Evolutionary conservation across 2,797 vertebrate species (phyloP).

Genomic region (Chaetodon trifasciatus): DNA sequence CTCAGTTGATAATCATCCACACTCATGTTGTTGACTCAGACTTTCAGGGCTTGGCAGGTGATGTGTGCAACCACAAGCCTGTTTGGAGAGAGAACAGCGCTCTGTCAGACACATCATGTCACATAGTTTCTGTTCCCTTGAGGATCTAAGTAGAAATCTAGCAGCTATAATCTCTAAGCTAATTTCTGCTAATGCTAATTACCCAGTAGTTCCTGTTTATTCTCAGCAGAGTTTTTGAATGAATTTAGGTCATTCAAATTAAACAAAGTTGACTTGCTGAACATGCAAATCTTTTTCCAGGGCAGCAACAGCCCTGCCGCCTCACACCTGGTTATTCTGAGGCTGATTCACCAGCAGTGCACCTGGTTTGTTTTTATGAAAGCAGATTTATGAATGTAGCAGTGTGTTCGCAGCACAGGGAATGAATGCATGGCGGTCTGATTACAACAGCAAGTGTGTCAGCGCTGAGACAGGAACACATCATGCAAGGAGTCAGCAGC

Average conservation of each 20-base stretch:
- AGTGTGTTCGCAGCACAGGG: slow-evolving; percentile 34
- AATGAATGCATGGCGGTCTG: slow-evolving; percentile 21
- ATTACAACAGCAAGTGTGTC: slow-evolving; percentile 55
- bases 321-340: slow-evolving; percentile 56
- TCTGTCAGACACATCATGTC: slow-evolving; percentile 30
- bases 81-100: slow-evolving; percentile 38
- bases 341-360: slow-evolving; percentile 58
- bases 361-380: slow-evolving; percentile 66
- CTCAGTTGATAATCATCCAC: slow-evolving; percentile 73
- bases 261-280: neutral
- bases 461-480: slow-evolving; percentile 17
- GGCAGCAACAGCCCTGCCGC: neutral
- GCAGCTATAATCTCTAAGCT: neutral
- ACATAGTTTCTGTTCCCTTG: slow-evolving; percentile 3
- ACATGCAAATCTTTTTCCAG: neutral
- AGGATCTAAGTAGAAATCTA: neutral
- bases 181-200: neutral
- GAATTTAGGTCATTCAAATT: neutral
- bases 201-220: neutral
- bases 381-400: slow-evolving; percentile 53
- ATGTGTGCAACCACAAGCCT: slow-evolving; percentile 54
- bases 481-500: slow-evolving; percentile 46
- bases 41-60: slow-evolving; percentile 67
- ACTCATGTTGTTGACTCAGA: slow-evolving; percentile 71
- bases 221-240: neutral